Base-by-base conservation (phyloP, 2,888 invertebrate genomes). In the Microdon myrmicae region DNA sequence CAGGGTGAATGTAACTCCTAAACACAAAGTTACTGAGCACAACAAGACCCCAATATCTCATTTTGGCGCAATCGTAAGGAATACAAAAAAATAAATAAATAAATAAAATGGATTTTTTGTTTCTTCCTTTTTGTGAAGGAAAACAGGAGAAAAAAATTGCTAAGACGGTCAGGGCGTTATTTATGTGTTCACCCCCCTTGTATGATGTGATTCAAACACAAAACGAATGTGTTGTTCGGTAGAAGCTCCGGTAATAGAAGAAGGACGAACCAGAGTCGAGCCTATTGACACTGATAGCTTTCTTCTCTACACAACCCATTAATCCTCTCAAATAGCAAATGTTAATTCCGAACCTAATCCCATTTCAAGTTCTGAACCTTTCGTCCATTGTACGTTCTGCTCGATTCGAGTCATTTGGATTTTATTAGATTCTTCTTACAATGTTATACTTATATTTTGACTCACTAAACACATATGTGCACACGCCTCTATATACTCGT, bases 131-230 rank as follows among this genome's bases (percentile, higher is more conserved):
- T n/a, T n/a, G n/a, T n/a, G n/a, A n/a, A n/a, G n/a, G n/a, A n/a
- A 12, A 23, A 22, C 6, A 37, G 19, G 37, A 43, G 47, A 47
- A 58, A n/a, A n/a, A 58, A 58, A 64, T 58, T 64, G 51, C 64
- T 23, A 48, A 58, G 51, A 53, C 35, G 64, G 45, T 53, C 64
- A 53, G 58, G 64, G 58, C 47, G 64, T 64, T 58, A 64, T 64
- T 64, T 64, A 64, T 58, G 58, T 47, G 47, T 64, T 58, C 51
- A 43, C 47, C 47, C 64, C 47, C 58, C 43, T 47, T 51, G 34
- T 32, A 23, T 43, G 2, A 29, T 25, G 13, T 17, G 7, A 20
- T 34, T 22, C 51, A 47, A 37, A 56, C 51, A 31, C 45, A 45
- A 39, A 34, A 9, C 9, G 32, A 39, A 20, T 44, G 45, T 47